phyloP scores from a whole-genome alignment of 2,797 vertebrate genomes.

The Phaenicophaeus curvirostris region DNA sequence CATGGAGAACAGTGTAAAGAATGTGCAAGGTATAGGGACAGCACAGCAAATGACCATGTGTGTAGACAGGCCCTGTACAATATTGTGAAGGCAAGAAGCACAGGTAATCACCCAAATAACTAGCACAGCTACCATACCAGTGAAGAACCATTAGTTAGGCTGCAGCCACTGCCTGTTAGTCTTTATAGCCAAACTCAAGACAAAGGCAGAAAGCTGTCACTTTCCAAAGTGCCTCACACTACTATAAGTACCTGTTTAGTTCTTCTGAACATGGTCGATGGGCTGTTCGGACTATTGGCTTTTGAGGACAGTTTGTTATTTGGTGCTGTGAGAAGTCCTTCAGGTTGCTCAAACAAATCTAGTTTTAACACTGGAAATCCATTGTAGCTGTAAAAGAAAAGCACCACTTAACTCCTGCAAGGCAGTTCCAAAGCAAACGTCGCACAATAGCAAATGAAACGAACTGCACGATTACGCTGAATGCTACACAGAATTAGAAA shows the following conservation, averaged over 20 bases:
- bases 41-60: not conserved
- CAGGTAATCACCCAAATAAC: not conserved
- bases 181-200: not conserved
- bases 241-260: conserved; percentile 91
- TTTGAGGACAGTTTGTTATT: conserved; percentile 83
- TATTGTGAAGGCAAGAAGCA: not conserved
- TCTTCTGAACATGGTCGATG: conserved; percentile 94
- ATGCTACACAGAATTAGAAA: not conserved
- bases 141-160: not conserved
- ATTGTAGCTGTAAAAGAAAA: conserved; percentile 85
- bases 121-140: not conserved
- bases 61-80: not conserved
- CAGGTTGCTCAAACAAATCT: conserved; percentile 89
- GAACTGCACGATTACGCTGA: not conserved
- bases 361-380: conserved; percentile 92
- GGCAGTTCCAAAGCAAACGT: not conserved
- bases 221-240: not conserved
- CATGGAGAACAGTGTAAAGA: not conserved
- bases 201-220: not conserved
- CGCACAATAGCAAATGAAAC: not conserved
- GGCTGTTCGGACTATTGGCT: conserved; percentile 91
- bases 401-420: not conserved
- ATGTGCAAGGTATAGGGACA: fast-evolving
- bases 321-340: conserved; percentile 79
- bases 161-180: not conserved